Evolutionary conservation across 1,140 invertebrate genomes (phyloP).

Genomic region (Pseudomyrmex pallidus): DNA sequence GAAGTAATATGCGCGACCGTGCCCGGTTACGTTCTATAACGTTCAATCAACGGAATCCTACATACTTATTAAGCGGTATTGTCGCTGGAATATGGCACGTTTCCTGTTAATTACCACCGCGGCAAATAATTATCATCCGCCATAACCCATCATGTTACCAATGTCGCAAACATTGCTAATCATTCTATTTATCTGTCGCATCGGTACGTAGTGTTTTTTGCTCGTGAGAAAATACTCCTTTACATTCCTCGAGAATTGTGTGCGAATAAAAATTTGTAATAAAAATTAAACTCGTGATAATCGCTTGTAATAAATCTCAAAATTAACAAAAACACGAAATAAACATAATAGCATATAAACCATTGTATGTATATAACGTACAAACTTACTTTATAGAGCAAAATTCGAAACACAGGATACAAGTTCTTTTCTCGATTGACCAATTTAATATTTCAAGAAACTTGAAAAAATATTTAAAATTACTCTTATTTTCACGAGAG

Average conservation of each 20-base stretch:
- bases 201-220: neutral
- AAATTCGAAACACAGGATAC: no score
- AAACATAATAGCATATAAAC: no score
- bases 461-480: no score
- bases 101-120: constrained; percentile 53
- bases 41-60: constrained; percentile 59
- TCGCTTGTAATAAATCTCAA: no score
- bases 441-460: no score
- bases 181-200: constrained; percentile 3
- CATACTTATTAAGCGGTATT: constrained; percentile 56
- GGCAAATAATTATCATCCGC: constrained; percentile 38
- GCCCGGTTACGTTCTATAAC: constrained; percentile 55
- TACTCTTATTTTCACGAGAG: no score
- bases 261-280: neutral
- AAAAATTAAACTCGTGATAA: no score
- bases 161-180: constrained; percentile 10
- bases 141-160: constrained; percentile 3
- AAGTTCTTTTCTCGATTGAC: no score
- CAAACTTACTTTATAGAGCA: no score
- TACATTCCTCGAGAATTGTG: neutral
- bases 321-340: no score
- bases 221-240: neutral
- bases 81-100: constrained; percentile 22
- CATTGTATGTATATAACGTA: no score
- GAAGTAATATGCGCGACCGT: constrained; percentile 45